phyloP scores from a whole-genome alignment of 2,113 vertebrate genomes.

The Mionectes macconnelli region DNA sequence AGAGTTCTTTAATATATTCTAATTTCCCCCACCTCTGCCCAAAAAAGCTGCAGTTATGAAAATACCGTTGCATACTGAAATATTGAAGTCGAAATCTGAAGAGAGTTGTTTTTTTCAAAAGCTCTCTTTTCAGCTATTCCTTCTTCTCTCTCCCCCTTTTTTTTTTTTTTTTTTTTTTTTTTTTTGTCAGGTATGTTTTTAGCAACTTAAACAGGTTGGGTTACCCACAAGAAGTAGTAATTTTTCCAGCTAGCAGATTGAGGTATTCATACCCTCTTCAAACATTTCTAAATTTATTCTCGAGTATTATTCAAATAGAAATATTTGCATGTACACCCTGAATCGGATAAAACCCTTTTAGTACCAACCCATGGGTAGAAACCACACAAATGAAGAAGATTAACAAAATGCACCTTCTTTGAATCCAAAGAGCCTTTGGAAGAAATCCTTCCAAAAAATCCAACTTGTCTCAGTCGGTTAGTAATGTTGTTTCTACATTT shows the following conservation, averaged over 20 bases:
- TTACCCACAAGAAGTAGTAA: constrained; percentile 77
- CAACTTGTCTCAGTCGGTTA: background rate
- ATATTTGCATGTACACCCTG: constrained; percentile 76
- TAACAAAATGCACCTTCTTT: constrained; percentile 40
- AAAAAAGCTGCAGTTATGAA: constrained; percentile 78
- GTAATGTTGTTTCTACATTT: background rate
- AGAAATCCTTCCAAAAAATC: background rate
- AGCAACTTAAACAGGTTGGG: constrained; percentile 82
- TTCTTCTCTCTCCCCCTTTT: background rate
- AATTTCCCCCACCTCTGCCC: constrained; percentile 71
- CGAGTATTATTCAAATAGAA: constrained; percentile 79
- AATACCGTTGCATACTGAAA: constrained; percentile 74
- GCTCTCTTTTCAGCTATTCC: constrained; percentile 72
- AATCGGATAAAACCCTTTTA: constrained; percentile 67
- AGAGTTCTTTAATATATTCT: constrained; percentile 75
- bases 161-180: constrained; percentile 56
- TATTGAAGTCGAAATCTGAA: constrained; percentile 74
- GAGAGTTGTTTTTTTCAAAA: constrained; percentile 66
- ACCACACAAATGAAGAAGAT: constrained; percentile 72
- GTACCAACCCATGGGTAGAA: constrained; percentile 55
- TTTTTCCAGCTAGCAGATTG: constrained; percentile 80
- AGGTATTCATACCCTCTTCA: constrained; percentile 79
- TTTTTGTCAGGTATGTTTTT: constrained; percentile 77
- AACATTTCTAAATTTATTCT: constrained; percentile 81
- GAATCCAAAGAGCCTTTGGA: background rate